Evolutionary conservation across 2,888 invertebrate species (phyloP).

Genomic region (Caenorhabditis japonica): DNA sequence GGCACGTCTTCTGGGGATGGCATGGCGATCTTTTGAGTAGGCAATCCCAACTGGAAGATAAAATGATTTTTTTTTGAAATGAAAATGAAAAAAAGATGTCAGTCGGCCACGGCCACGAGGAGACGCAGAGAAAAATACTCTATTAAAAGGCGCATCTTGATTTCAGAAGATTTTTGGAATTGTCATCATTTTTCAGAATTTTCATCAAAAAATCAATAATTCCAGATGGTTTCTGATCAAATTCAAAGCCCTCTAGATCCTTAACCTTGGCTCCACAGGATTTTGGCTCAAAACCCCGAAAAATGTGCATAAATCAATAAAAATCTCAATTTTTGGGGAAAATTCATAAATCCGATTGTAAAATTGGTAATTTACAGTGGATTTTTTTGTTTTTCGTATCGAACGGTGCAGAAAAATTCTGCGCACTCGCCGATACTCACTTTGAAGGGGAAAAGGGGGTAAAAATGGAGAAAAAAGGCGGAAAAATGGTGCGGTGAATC

Average conservation of each 20-base stretch:
- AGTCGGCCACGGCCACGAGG: background rate
- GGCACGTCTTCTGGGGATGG: slow-evolving; percentile 43
- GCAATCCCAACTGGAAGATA: slow-evolving; percentile 29
- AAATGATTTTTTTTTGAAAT: background rate
- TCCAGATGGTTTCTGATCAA: too few relatives aligned
- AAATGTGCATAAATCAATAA: too few relatives aligned
- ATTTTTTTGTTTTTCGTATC: too few relatives aligned
- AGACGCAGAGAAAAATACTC: slow-evolving; percentile 1
- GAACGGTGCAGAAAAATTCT: too few relatives aligned
- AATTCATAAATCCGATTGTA: too few relatives aligned
- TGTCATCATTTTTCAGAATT: slow-evolving; percentile 38
- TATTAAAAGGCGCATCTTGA: background rate
- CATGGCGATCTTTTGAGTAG: slow-evolving; percentile 12
- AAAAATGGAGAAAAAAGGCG: slow-evolving; percentile 1
- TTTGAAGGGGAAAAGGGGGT: background rate
- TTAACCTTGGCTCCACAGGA: too few relatives aligned
- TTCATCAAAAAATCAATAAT: too few relatives aligned
- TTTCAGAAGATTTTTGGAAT: background rate
- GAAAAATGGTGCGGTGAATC: too few relatives aligned
- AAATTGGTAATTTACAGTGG: too few relatives aligned
- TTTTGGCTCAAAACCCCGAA: too few relatives aligned
- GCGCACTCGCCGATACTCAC: background rate
- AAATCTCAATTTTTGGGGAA: too few relatives aligned
- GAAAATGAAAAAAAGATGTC: background rate
- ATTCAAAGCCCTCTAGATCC: too few relatives aligned